phyloP scores from a whole-genome alignment of 1,140 invertebrate species.

The Ericerus pela region DNA sequence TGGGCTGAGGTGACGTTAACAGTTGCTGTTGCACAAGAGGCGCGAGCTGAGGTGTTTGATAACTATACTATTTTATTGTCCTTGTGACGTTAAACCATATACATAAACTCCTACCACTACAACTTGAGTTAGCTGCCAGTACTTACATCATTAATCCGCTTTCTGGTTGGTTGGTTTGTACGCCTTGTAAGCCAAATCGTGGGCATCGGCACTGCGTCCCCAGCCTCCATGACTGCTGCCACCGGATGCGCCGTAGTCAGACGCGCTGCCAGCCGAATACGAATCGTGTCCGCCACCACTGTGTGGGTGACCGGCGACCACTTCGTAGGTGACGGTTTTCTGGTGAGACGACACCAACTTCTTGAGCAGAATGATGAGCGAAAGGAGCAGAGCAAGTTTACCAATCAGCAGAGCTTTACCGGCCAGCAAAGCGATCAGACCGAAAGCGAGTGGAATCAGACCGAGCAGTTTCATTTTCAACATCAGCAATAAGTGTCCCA shows the following conservation, averaged over 20 bases:
- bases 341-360: conserved; percentile 48
- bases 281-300: conserved; percentile 40
- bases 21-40: too few species aligned
- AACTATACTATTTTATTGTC: too few species aligned
- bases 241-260: conserved; percentile 10
- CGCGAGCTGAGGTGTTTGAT: too few species aligned
- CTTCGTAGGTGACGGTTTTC: conserved; percentile 71
- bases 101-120: too few species aligned
- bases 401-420: conserved; percentile 69
- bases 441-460: conserved; percentile 54
- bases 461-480: conserved; percentile 61
- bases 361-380: conserved; percentile 65
- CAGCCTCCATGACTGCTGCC: conserved; percentile 43
- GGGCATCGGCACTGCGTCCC: conserved; percentile 47
- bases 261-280: conserved; percentile 31
- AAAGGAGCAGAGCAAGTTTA: conserved; percentile 65
- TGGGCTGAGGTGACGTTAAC: too few species aligned
- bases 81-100: too few species aligned
- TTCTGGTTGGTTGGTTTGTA: conserved; percentile 41
- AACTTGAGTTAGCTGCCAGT: too few species aligned
- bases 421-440: conserved; percentile 63
- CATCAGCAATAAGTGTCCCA: conserved; percentile 57
- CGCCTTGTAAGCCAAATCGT: conserved; percentile 55
- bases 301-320: conserved; percentile 65
- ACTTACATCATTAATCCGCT: too few species aligned